Conservation (phyloP, 2,113 vertebrate species). For the Phoxinus phoxinus region DNA sequence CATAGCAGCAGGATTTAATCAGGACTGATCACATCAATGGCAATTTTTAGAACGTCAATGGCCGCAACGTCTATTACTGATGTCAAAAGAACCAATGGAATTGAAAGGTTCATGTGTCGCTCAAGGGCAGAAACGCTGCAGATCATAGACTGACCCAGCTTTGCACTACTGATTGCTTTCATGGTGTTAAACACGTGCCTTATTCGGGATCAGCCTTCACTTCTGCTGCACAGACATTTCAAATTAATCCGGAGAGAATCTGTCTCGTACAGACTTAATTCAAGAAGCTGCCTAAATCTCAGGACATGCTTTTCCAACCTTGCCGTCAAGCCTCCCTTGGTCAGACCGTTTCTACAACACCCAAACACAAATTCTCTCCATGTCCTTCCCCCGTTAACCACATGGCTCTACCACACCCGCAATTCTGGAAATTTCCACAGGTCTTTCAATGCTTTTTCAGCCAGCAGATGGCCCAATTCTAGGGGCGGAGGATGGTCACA, state of each 20-base stretch:
- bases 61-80: not conserved
- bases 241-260: constrained; percentile 42
- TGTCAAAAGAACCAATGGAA: not conserved
- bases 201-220: constrained; percentile 35
- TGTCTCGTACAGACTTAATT: constrained; percentile 43
- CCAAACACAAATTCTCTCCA: not conserved
- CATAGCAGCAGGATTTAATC: not conserved
- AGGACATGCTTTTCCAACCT: not conserved
- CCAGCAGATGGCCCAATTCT: constrained; percentile 16
- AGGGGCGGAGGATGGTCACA: not conserved
- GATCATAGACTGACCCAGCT: constrained; percentile 16
- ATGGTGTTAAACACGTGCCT: constrained; percentile 9
- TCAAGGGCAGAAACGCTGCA: not conserved
- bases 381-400: not conserved
- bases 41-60: not conserved
- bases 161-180: not conserved
- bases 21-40: not conserved
- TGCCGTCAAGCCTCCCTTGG: not conserved
- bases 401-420: constrained; percentile 3
- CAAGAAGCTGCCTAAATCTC: constrained; percentile 7
- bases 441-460: not conserved
- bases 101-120: not conserved
- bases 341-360: not conserved
- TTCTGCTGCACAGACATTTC: constrained; percentile 49
- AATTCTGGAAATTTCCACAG: not conserved